Evolutionary conservation across 1,140 invertebrate genomes (phyloP).

Genomic region (Hirudo medicinalis): DNA sequence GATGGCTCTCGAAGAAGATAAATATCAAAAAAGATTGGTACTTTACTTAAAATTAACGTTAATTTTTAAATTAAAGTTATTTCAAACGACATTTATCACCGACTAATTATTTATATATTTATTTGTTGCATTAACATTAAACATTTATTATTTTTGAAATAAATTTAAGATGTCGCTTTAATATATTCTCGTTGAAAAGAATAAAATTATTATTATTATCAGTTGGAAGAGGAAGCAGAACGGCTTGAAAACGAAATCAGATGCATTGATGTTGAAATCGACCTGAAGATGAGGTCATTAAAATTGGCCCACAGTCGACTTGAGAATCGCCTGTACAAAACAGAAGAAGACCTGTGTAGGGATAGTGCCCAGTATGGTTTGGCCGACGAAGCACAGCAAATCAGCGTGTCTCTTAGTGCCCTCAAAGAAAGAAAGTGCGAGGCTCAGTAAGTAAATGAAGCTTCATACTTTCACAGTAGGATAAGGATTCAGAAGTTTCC

Average conservation of each 20-base stretch:
- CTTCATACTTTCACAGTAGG: no score
- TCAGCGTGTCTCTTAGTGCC: conserved; percentile 25
- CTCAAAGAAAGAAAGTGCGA: neutral
- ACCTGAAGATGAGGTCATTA: neutral
- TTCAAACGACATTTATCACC: neutral
- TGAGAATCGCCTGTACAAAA: conserved; percentile 42
- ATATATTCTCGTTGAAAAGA: neutral
- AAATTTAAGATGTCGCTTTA: no score
- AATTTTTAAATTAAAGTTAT: neutral
- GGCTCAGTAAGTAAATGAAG: conserved; percentile 1
- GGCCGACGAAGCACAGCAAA: conserved; percentile 40
- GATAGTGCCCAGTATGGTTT: conserved; percentile 54
- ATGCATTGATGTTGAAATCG: neutral
- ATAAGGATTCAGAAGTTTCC: no score
- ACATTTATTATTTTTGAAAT: no score
- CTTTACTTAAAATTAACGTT: neutral
- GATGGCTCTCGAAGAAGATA: neutral
- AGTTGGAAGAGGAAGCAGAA: conserved; percentile 1
- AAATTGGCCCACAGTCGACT: conserved; percentile 41
- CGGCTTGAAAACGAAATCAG: neutral
- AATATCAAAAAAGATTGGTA: conserved; percentile 1
- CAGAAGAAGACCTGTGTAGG: conserved; percentile 60
- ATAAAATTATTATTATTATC: neutral
- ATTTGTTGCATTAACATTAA: no score
- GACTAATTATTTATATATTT: no score